phyloP scores from a whole-genome alignment of 2,797 vertebrate genomes.

The Chanos chanos region DNA sequence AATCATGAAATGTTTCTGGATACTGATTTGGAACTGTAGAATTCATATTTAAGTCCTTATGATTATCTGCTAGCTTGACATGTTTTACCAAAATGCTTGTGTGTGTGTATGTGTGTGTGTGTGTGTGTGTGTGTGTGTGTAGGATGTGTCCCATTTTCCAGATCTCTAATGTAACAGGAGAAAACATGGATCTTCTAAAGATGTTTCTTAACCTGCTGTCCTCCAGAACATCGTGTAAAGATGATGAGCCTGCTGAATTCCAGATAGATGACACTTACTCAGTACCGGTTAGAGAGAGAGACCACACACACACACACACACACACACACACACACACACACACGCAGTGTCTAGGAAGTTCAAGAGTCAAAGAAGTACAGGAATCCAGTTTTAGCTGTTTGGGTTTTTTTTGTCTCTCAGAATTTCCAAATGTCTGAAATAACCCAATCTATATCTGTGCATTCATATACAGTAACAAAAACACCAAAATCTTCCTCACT shows the following conservation, averaged over 20 bases:
- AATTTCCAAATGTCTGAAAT: too few species aligned
- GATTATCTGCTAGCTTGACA: too few species aligned
- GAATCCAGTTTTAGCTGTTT: too few species aligned
- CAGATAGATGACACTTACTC: conserved; percentile 98
- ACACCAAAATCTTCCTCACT: not conserved
- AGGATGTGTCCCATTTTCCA: conserved; percentile 98
- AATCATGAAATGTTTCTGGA: too few species aligned
- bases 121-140: not conserved
- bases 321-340: not conserved
- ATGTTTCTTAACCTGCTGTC: conserved; percentile 97
- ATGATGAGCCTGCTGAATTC: conserved; percentile 93
- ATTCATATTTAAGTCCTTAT: too few species aligned
- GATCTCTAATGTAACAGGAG: conserved; percentile 93
- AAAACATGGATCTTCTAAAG: conserved; percentile 94
- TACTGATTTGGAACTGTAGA: too few species aligned
- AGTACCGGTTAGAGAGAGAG: conserved; percentile 70
- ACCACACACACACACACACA: not conserved
- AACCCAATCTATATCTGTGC: not conserved
- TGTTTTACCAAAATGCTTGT: not conserved
- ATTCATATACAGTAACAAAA: not conserved
- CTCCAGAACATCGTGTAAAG: conserved; percentile 85
- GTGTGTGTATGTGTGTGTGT: not conserved
- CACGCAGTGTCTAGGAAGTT: not conserved
- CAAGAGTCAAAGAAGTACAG: too few species aligned
- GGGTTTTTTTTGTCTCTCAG: too few species aligned